Conservation (phyloP, 2,797 vertebrate species). For the Aeoliscus strigatus region DNA sequence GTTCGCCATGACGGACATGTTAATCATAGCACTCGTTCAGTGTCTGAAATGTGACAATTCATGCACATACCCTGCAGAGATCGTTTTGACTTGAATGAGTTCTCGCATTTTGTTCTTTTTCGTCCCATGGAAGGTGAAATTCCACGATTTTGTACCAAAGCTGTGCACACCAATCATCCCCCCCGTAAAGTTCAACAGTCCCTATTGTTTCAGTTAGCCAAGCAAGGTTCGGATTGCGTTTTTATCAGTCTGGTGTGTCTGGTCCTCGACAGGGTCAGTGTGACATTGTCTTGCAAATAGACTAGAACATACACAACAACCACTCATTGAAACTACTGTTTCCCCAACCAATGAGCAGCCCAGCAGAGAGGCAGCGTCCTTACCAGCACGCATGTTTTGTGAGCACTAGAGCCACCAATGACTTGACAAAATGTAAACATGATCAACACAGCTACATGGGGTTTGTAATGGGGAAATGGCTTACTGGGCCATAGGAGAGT, state of each 20-base stretch:
- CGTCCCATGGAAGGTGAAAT: too few species aligned
- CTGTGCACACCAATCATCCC: too few species aligned
- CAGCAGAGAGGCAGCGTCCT: not conserved
- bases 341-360: not conserved
- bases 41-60: not conserved
- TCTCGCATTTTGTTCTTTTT: too few species aligned
- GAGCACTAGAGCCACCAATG: conserved; percentile 65
- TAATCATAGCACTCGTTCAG: not conserved
- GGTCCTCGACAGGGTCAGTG: not conserved
- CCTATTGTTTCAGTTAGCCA: not conserved
- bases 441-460: conserved; percentile 22
- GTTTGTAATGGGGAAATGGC: conserved; percentile 51
- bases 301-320: not conserved
- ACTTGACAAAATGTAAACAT: conserved; percentile 27
- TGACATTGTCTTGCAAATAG: conserved; percentile 15
- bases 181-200: too few species aligned
- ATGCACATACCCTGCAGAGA: too few species aligned
- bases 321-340: not conserved
- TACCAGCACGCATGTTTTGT: conserved; percentile 9
- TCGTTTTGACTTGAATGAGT: too few species aligned
- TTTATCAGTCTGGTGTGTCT: conserved; percentile 13
- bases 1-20: not conserved
- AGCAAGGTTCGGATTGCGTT: not conserved
- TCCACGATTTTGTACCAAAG: too few species aligned
- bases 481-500: conserved; percentile 32